Evolutionary conservation across 2,797 vertebrate genomes (phyloP).

Genomic region (Karalla daura): DNA sequence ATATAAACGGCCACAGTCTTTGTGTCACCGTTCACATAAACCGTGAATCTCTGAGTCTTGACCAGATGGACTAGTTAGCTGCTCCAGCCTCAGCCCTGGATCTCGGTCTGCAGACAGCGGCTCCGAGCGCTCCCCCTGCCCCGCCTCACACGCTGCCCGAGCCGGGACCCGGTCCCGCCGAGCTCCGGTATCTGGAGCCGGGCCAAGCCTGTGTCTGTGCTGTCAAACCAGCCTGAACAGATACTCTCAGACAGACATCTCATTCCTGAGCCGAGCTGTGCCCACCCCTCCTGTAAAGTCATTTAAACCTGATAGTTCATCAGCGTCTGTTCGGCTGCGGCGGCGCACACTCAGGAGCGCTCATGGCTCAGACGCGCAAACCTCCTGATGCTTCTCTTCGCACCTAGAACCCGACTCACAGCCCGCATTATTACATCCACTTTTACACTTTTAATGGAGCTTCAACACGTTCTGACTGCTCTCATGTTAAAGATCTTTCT

Average conservation of each 20-base stretch:
- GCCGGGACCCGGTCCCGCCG: slow-evolving; percentile 56
- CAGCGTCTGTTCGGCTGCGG: slow-evolving; percentile 34
- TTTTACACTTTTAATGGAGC: slow-evolving; percentile 23
- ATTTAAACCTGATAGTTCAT: slow-evolving; percentile 81
- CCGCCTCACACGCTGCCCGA: too few relatives aligned
- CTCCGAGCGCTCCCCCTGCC: too few relatives aligned
- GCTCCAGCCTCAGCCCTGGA: too few relatives aligned
- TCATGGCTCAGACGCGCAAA: slow-evolving; percentile 57
- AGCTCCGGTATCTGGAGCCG: slow-evolving; percentile 75
- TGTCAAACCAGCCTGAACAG: slow-evolving; percentile 86
- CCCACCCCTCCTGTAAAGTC: slow-evolving; percentile 78
- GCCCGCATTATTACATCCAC: too few relatives aligned
- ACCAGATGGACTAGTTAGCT: too few relatives aligned
- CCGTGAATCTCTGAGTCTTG: too few relatives aligned
- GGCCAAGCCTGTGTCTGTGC: slow-evolving; percentile 79
- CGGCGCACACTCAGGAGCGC: slow-evolving; percentile 15
- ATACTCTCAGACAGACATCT: slow-evolving; percentile 83
- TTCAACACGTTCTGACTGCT: slow-evolving; percentile 2
- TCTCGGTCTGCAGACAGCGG: too few relatives aligned
- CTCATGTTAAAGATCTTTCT: slow-evolving; percentile 15
- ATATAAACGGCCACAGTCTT: too few relatives aligned
- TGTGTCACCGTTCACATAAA: too few relatives aligned
- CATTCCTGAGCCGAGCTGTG: slow-evolving; percentile 78
- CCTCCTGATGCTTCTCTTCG: slow-evolving; percentile 5
- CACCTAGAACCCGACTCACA: too few relatives aligned